A percentile compares a stretch with the other conserved stretches of the same genome.
phyloP scores from a whole-genome alignment of 2,888 invertebrate genomes.

The Caenorhabditis sp. region DNA sequence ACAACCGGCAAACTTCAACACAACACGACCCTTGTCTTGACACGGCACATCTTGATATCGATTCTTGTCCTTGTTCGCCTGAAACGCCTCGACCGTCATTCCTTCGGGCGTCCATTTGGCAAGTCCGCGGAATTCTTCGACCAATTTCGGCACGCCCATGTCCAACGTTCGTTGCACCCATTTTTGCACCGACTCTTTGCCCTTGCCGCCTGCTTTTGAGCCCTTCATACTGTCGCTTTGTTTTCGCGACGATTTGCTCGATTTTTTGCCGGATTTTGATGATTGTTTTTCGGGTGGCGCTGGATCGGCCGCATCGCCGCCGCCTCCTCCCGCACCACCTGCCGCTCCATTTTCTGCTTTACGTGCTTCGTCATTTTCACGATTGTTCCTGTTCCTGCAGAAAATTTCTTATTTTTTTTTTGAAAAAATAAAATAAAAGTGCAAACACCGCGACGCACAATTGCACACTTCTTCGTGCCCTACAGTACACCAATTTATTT shows the following conservation, averaged over 20 bases:
- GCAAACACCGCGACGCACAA: not conserved
- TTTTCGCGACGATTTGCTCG: not conserved
- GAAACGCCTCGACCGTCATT: constrained; percentile 48
- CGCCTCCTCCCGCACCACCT: not conserved
- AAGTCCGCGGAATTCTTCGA: constrained; percentile 51
- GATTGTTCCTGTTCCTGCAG: constrained; percentile 7
- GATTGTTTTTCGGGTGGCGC: not conserved
- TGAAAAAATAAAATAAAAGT: not conserved
- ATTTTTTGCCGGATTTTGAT: not conserved
- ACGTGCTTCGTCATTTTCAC: constrained; percentile 1
- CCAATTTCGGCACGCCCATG: constrained; percentile 43
- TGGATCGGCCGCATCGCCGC: not conserved
- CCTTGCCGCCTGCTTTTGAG: not conserved
- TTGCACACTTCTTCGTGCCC: too few species aligned
- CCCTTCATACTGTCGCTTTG: constrained; percentile 8
- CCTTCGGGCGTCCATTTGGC: constrained; percentile 53
- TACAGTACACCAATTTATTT: too few species aligned
- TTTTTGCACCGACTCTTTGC: constrained; percentile 20
- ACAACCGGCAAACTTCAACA: constrained; percentile 40
- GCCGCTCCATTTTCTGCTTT: not conserved
- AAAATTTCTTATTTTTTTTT: not conserved
- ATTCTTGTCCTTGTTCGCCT: constrained; percentile 48
- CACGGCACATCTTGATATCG: constrained; percentile 54
- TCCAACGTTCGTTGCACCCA: constrained; percentile 50
- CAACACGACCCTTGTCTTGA: constrained; percentile 45